A percentile compares a stretch with the other conserved stretches of the same genome.
phyloP scores from a whole-genome alignment of 2,888 invertebrate species.

The Luffia ferchaultella region DNA sequence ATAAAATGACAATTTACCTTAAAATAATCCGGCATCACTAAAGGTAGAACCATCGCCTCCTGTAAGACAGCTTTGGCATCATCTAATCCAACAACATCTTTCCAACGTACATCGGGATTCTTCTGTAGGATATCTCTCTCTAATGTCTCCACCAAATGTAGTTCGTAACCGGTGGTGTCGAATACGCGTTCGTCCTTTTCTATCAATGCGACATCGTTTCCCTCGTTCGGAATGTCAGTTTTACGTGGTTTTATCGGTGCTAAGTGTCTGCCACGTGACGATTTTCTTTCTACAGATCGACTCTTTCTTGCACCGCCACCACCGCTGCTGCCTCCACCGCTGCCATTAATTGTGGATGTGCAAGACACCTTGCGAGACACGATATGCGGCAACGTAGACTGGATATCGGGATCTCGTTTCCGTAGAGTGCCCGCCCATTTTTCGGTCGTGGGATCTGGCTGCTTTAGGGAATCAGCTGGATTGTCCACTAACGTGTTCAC shows the following conservation, averaged over 20 bases:
- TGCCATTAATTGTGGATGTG: constrained; percentile 33
- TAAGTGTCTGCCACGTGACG: constrained; percentile 29
- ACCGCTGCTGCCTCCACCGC: constrained; percentile 8
- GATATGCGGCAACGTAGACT: constrained; percentile 72
- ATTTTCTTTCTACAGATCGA: constrained; percentile 51
- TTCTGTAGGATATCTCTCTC: constrained; percentile 86
- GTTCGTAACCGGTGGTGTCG: constrained; percentile 75
- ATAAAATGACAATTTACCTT: too few relatives aligned
- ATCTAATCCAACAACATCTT: constrained; percentile 75
- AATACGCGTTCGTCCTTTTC: constrained; percentile 63
- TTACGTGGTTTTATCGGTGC: constrained; percentile 44
- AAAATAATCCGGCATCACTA: constrained; percentile 89
- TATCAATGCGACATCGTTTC: constrained; percentile 33
- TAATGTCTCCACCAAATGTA: constrained; percentile 80
- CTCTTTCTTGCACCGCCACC: constrained; percentile 43
- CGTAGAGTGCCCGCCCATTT: constrained; percentile 76
- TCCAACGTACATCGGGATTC: constrained; percentile 85
- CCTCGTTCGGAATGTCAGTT: constrained; percentile 41
- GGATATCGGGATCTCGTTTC: constrained; percentile 70
- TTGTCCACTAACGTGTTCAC: constrained; percentile 28
- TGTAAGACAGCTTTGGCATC: constrained; percentile 81
- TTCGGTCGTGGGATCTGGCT: constrained; percentile 59
- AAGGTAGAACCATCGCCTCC: constrained; percentile 87
- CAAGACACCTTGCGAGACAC: constrained; percentile 56
- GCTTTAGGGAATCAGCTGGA: constrained; percentile 36